phyloP scores from a whole-genome alignment of 2,797 vertebrate species.

The Cetoscarus ocellatus region DNA sequence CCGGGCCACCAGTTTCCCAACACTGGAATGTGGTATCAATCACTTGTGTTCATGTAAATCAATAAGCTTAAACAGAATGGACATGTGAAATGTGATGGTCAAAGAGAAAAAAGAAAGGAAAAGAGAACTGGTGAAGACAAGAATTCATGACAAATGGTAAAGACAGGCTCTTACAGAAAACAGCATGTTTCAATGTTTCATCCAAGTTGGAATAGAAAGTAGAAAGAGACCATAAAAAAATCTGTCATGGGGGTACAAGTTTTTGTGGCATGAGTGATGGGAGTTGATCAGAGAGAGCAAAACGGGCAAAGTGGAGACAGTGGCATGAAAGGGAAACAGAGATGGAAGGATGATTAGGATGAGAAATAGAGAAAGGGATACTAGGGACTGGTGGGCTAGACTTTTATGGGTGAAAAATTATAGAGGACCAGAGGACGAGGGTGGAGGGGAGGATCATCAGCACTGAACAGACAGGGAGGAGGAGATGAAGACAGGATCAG shows the following conservation, averaged over 20 bases:
- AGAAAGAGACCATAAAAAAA: constrained; percentile 35
- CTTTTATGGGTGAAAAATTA: constrained; percentile 42
- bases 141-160: too few species aligned
- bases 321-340: constrained; percentile 24
- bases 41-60: too few species aligned
- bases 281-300: constrained; percentile 44
- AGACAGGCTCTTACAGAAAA: too few species aligned
- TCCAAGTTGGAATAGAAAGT: constrained; percentile 28
- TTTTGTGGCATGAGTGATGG: constrained; percentile 69
- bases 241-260: too few species aligned
- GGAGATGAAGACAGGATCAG: constrained; percentile 68
- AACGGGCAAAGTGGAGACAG: constrained; percentile 31
- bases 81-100: too few species aligned
- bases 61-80: too few species aligned
- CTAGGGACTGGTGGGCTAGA: constrained; percentile 29
- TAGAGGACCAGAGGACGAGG: constrained; percentile 30
- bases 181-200: constrained; percentile 6
- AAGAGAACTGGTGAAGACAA: too few species aligned
- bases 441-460: constrained; percentile 45
- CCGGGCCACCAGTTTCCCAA: too few species aligned
- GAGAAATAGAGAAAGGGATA: constrained; percentile 36
- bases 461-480: constrained; percentile 74
- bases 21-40: too few species aligned
- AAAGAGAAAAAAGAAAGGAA: too few species aligned
- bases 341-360: constrained; percentile 65